Evolutionary conservation across 2,797 vertebrate genomes (phyloP), one percentile per base, ranked within the genome.

Genomic region (Alauda arvensis): DNA sequence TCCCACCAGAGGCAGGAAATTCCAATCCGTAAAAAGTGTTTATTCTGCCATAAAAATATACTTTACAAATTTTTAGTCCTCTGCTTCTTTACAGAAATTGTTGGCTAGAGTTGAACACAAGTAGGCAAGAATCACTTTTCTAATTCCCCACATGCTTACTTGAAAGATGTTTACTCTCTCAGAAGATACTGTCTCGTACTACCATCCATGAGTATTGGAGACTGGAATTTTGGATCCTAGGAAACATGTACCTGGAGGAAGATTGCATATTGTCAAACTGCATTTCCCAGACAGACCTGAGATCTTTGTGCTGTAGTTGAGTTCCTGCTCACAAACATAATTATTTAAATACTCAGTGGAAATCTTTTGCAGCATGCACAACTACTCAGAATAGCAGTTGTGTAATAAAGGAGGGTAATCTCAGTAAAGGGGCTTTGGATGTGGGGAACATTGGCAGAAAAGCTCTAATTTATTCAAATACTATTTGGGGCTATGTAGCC

Each of bases 1-100:
- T 86, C 53, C 51, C 57, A 89, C 46, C 72, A 92, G 68, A 82
- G 40, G 43, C 51, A 84, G 62, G 66, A 94, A 88, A 77, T 92
- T 86, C 66, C 78, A 70, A 63, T 67, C 40, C 33, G 65, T 18
- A 24, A 81, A n/a, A 76, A 65, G 18, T 29, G 56, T 51, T 86
- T 86, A 23, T 84, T 92, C 28, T 77, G 19, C 23, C 40, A 57
- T 70, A 82, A 86, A 92, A 84, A 77, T 60, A 63, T 26, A 52
- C 14, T 83, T 76, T 3, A 70, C 23, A 20, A 76, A 40, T 76
- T 74, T 85, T 66, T 57, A 91, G 34, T 67, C 19, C 7, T 60
- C n/a, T 72, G 34, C 25, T 18, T 71, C 67, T 79, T 62, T 37
- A 43, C n/a, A 56, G 57, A 76, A 78, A 25, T 29, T 49, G 14